Evolutionary conservation across 2,113 vertebrate species (phyloP), one percentile per base, ranked within the genome.

Genomic region (Bubalus kerabau): DNA sequence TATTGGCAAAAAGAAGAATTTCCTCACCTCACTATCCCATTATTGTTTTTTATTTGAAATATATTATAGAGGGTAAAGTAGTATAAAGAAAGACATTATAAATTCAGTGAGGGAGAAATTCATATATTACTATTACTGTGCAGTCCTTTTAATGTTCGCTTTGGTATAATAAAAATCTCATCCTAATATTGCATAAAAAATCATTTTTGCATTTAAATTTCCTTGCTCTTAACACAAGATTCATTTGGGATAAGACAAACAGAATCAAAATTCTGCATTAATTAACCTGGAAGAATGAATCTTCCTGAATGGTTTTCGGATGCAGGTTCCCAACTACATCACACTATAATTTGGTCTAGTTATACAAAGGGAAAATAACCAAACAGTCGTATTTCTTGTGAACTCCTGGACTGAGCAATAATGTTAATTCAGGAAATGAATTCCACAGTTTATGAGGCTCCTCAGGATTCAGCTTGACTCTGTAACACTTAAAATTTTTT

Each of bases 11-110:
- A 82, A 84, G 52, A 60, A 89, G 19, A 94, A 92, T 71, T 90
- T 96, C 28, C 24, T 94, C 59, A 89, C 40, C 36, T 87, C 12
- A 24, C 3, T 80, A 60, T 32, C 15, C n/a, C 17, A 82, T 59
- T 80, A 80, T 32, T 80, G 50, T 64, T 64, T 96, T 91, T 91
- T 60, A 76, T 90, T 87, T 95, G 54, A 96, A 93, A 93, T 81
- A 12, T 67, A 93, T 13, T 64, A 74, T 50, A 87, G 32, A 91
- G 9, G 12, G 8, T 91, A 80, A 95, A 19, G 7, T 92, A 85
- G 23, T 74, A 90, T 87, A 8, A 82, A 92, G 6, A 40, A 89
- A 90, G 16, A 50, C 8, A 80, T 48, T 83, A 10, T 90, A 50
- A 91, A 85, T 56, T 14, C 16, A 94, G 48, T 16, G 7, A 36